phyloP scores from a whole-genome alignment of 2,797 vertebrate species.

The Prionace glauca region DNA sequence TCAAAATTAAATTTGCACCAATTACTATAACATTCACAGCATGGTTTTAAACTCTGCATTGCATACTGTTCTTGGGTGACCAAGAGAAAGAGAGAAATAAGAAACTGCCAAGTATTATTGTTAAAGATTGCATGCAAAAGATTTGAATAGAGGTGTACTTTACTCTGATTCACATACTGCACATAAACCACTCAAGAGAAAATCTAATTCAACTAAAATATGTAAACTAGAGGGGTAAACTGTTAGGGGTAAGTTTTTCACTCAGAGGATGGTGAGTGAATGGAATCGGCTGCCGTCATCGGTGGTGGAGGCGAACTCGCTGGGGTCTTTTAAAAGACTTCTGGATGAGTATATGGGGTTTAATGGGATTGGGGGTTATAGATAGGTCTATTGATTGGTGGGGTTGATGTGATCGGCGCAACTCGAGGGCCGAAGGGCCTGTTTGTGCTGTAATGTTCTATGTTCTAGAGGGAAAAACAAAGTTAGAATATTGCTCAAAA shows the following conservation, averaged over 20 bases:
- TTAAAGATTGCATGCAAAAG: conserved; percentile 23
- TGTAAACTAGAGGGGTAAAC: neutral
- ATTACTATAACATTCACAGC: neutral
- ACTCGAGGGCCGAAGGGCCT: too few species aligned
- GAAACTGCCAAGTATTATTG: neutral
- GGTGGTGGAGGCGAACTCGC: too few species aligned
- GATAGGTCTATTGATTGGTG: too few species aligned
- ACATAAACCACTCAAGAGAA: neutral
- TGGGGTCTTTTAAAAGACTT: too few species aligned
- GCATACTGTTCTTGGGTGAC: conserved; percentile 1
- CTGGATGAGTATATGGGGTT: too few species aligned
- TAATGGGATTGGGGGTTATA: too few species aligned
- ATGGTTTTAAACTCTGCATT: conserved; percentile 24
- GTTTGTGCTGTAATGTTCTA: too few species aligned
- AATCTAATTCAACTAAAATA: neutral
- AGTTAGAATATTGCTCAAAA: neutral
- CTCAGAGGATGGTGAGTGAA: too few species aligned
- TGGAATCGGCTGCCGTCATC: too few species aligned
- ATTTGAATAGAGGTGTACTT: neutral
- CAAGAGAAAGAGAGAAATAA: neutral
- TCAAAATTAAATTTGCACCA: neutral
- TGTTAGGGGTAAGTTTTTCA: too few species aligned
- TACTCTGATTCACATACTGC: neutral
- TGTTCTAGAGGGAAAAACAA: neutral
- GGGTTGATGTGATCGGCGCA: too few species aligned